A percentile compares a stretch with the other conserved stretches of the same genome.
These are phyloP conservation scores for Iguana delicatissima DNA, from an alignment of 2,797 vertebrate species.

Conservation along the genomic window DNA sequence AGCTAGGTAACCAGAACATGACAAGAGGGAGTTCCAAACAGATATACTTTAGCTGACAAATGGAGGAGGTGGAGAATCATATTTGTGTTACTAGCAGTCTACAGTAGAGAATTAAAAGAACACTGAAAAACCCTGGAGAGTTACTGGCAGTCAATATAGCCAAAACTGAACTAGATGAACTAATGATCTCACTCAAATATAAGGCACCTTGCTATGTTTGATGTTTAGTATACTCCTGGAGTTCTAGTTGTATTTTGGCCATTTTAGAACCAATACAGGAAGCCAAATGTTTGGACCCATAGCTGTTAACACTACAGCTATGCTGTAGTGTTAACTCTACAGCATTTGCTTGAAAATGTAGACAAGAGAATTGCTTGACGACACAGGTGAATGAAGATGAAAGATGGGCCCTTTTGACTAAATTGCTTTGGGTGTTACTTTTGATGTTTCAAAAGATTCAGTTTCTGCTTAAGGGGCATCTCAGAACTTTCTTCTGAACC, in stretches of 20 bases:
- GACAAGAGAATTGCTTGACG: background rate
- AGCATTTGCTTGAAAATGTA: background rate
- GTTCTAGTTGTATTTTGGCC: background rate
- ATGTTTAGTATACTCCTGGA: background rate
- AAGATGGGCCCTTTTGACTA: background rate
- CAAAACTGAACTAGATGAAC: background rate
- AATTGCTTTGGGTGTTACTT: background rate
- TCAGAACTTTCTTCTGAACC: background rate
- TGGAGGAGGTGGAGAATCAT: no score
- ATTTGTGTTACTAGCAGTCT: no score
- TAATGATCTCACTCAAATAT: background rate
- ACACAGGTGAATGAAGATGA: background rate
- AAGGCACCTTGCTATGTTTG: background rate
- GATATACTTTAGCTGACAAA: no score
- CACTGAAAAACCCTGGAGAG: background rate
- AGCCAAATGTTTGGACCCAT: background rate
- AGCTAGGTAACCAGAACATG: no score
- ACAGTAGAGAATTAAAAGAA: no score
- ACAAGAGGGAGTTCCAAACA: no score
- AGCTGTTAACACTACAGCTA: background rate
- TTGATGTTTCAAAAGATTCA: background rate
- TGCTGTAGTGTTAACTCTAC: background rate
- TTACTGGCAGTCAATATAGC: background rate
- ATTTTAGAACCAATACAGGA: background rate
- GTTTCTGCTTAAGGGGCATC: background rate